A percentile compares a stretch with the other conserved stretches of the same genome.
phyloP scores from a whole-genome alignment of 2,888 invertebrate species.

The Heliconius hortense region DNA sequence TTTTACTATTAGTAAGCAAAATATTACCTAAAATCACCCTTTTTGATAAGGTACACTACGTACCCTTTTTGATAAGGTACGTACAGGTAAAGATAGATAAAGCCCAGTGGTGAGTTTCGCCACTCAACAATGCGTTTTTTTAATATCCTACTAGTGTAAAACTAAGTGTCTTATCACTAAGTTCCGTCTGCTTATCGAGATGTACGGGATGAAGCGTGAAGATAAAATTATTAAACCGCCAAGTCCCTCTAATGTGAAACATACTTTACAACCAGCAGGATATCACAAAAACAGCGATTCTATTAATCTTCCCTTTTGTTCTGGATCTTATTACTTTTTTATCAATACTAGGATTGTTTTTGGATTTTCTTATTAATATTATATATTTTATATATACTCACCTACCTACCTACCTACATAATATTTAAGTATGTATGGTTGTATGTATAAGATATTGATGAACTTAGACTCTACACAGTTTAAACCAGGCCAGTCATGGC shows the following conservation, averaged over 20 bases:
- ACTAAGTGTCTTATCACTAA: neutral
- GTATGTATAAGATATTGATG: neutral
- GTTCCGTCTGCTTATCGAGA: neutral
- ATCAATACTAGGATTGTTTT: constrained; percentile 16
- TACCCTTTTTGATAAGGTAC: too few species aligned
- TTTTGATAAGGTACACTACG: too few species aligned
- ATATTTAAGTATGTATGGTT: neutral
- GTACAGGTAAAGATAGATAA: too few species aligned
- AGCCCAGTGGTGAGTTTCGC: too few species aligned
- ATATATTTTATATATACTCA: neutral
- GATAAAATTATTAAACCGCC: neutral
- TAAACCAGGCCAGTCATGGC: too few species aligned
- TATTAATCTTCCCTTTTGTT: constrained; percentile 40
- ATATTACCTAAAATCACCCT: too few species aligned
- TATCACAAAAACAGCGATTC: constrained; percentile 33
- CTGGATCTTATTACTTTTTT: constrained; percentile 36
- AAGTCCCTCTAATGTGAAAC: constrained; percentile 14
- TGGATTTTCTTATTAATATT: constrained; percentile 19
- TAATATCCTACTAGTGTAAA: too few species aligned
- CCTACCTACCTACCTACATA: neutral
- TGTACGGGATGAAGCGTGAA: neutral
- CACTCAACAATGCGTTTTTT: too few species aligned
- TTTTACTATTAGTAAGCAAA: too few species aligned
- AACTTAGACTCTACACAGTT: too few species aligned
- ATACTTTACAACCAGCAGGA: constrained; percentile 35